These are phyloP conservation scores for Brachypteracias leptosomus DNA, from an alignment of 2,113 vertebrate genomes.

Conservation along the genomic window DNA sequence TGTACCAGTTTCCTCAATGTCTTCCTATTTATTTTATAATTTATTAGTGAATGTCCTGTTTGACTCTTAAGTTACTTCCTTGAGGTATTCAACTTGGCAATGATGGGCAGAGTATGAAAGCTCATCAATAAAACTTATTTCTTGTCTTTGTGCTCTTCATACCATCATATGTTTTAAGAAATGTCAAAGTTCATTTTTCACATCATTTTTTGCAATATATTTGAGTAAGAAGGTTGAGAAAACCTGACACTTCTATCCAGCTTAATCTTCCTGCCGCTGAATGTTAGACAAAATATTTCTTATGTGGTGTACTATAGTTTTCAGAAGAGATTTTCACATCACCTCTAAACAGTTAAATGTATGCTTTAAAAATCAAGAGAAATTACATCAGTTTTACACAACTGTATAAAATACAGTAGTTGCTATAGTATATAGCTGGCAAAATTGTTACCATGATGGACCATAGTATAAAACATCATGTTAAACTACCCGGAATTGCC, in stretches of 20 bases:
- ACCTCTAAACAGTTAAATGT: not conserved
- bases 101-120: not conserved
- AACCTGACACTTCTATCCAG: not conserved
- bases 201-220: not conserved
- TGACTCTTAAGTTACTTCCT: not conserved
- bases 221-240: not conserved
- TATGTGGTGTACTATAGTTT: accelerated
- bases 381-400: not conserved
- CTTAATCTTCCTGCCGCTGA: not conserved
- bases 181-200: not conserved
- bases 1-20: not conserved
- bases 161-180: not conserved
- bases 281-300: not conserved
- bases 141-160: not conserved
- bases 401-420: not conserved
- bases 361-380: not conserved
- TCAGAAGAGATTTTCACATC: not conserved
- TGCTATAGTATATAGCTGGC: not conserved
- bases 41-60: not conserved
- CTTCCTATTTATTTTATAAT: not conserved
- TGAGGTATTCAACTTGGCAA: not conserved
- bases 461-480: not conserved
- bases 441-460: not conserved
- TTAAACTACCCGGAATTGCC: not conserved
- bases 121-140: not conserved